Percentiles rank a stretch among this genome's conserved stretches.
Evolutionary conservation across 1,140 invertebrate genomes (phyloP).

Genomic region (Zaprionus ghesquierei): DNA sequence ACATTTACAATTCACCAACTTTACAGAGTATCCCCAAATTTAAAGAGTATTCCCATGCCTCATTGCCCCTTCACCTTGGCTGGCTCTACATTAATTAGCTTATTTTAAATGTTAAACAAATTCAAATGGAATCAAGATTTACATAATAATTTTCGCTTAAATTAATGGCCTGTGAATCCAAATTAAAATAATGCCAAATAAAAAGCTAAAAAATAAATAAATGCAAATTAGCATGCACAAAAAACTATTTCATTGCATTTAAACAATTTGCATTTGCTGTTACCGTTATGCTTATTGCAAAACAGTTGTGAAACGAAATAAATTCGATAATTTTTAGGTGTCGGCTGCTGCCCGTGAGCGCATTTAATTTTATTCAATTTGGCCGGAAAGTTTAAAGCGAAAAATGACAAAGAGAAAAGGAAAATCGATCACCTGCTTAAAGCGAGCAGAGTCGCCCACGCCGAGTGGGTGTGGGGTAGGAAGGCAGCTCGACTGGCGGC

Average conservation of each 20-base stretch:
- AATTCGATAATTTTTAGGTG: slow-evolving; percentile 33
- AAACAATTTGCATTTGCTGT: background rate
- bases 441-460: slow-evolving; percentile 27
- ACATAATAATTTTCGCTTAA: background rate
- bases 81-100: background rate
- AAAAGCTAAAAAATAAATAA: background rate
- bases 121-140: background rate
- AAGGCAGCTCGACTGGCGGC: slow-evolving; percentile 44
- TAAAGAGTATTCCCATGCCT: no score
- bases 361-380: slow-evolving; percentile 69
- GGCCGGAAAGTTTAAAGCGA: slow-evolving; percentile 16
- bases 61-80: no score
- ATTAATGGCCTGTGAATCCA: background rate
- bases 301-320: background rate
- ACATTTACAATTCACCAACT: no score
- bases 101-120: background rate
- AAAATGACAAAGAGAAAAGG: slow-evolving; percentile 27
- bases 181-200: background rate
- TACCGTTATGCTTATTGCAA: background rate
- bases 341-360: slow-evolving; percentile 50
- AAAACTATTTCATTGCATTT: background rate
- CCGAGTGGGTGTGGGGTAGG: background rate
- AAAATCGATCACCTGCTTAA: slow-evolving; percentile 76
- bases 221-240: background rate
- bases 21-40: no score